Base-by-base conservation (phyloP, 2,113 vertebrate species). In the Balaeniceps rex region DNA sequence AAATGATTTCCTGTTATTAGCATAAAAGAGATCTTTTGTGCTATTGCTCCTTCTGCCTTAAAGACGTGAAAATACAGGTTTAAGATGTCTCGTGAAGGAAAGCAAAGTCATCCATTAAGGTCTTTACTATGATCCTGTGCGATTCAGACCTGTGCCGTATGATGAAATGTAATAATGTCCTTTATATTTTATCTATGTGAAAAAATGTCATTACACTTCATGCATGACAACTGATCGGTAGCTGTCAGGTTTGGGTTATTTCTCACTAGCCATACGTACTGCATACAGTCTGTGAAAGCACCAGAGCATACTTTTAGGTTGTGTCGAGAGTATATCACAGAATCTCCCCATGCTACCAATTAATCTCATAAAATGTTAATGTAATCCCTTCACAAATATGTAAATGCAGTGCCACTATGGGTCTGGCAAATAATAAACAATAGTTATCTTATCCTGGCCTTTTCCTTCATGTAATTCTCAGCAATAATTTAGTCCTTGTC, bases 361-460 rank as follows among this genome's bases (percentile, higher is more conserved):
- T 98, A 98, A 98, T 98, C 97, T 97, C 90, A 94, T 81, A 97
- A 96, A 97, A 97, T 92, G 84, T 83, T 96, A 91, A 76, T 82
- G 71, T 97, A 98, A 98, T 98, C 97, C 97, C 86, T 98, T 96
- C 63, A 95, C 98, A 98, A 98, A 98, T 97, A 98, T 63, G 85
- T 95, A 97, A 97, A 96, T 95, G 92, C 87, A 96, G 87, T 97
- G 83, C 95, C 94, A 87, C 93, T 97, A 81, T 25, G 66, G 87
- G 75, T 80, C 95, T 98, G 79, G 96, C 95, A 98, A 98, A 98
- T 97, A 98, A 96, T 95, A 97, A 98, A 98, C 96, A 98, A 96
- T 94, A 96, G 91, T 55, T 97, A 96, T 96, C 87, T 91, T 96
- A 94, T 91, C 95, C 94, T 90, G 91, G 93, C 90, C 93, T 97